These are phyloP conservation scores for Pseudomyrmex flavicornis DNA, from an alignment of 1,140 invertebrate species.

Conservation along the genomic window DNA sequence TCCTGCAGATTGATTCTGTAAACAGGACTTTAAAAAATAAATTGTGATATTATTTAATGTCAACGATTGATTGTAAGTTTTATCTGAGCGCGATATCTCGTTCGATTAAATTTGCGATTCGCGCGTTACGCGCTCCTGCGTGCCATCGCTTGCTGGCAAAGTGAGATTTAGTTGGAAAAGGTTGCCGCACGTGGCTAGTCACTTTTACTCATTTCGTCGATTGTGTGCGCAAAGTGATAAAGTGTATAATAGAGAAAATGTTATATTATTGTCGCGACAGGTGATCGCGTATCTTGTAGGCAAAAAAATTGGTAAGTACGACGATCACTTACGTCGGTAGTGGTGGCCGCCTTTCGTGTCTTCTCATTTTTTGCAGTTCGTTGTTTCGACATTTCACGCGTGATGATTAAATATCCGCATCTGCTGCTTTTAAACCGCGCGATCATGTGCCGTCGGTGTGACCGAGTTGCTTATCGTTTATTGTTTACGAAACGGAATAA, in stretches of 20 bases:
- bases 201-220: not conserved
- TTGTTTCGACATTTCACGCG: constrained; percentile 79
- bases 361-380: constrained; percentile 74
- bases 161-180: not conserved
- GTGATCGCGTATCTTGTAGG: constrained; percentile 69
- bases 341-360: constrained; percentile 35
- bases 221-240: not conserved
- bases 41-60: not conserved
- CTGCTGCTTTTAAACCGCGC: constrained; percentile 15
- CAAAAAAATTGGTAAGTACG: constrained; percentile 70
- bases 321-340: constrained; percentile 69
- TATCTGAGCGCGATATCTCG: not conserved
- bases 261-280: constrained; percentile 75
- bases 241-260: constrained; percentile 73
- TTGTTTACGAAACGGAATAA: constrained; percentile 7
- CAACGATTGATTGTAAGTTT: too few species aligned
- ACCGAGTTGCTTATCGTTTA: constrained; percentile 19
- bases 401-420: constrained; percentile 24
- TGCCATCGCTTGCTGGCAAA: too few species aligned
- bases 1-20: constrained; percentile 63
- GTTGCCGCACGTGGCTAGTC: constrained; percentile 31
- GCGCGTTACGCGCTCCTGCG: not conserved
- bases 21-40: not conserved
- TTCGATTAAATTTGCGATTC: not conserved
- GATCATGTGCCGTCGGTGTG: not conserved